Percentiles rank a stretch among this genome's conserved stretches.
These are phyloP conservation scores for Leuctra nigra DNA, from an alignment of 2,888 invertebrate species.

Conservation along the genomic window DNA sequence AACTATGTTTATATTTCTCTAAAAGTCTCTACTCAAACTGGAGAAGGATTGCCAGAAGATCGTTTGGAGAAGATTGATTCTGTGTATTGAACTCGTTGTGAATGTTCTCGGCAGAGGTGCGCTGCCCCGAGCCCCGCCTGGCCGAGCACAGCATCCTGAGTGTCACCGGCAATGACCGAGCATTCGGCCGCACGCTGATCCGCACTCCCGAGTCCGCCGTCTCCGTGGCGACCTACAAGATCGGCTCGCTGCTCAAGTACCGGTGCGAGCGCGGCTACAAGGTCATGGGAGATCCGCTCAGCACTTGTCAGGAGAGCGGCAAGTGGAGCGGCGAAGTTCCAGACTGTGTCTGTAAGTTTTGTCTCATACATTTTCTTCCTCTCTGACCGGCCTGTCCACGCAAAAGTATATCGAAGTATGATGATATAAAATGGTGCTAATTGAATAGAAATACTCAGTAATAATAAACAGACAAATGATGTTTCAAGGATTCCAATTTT, in stretches of 20 bases:
- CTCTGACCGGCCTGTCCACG: no score
- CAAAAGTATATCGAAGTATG: no score
- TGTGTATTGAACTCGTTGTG: no score
- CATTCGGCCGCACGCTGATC: constrained; percentile 78
- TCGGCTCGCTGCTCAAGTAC: constrained; percentile 80
- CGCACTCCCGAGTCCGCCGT: constrained; percentile 61
- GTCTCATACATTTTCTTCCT: no score
- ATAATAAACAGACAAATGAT: no score
- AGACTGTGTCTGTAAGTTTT: constrained; percentile 72
- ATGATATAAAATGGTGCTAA: no score
- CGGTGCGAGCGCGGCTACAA: constrained; percentile 86
- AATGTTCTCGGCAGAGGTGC: no score
- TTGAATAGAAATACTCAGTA: no score
- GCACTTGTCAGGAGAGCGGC: constrained; percentile 80
- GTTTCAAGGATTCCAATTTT: no score
- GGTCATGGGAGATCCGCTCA: constrained; percentile 75
- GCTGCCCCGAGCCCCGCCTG: constrained; percentile 75
- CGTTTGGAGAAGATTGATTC: not conserved
- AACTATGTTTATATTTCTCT: no score
- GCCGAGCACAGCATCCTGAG: constrained; percentile 82
- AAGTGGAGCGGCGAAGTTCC: constrained; percentile 80
- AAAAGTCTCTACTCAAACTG: no score
- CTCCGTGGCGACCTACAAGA: constrained; percentile 68
- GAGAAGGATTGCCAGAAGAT: no score
- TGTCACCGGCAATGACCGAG: constrained; percentile 84